Evolutionary conservation across 2,797 vertebrate genomes (phyloP).

Genomic region (Lutjanus argentimaculatus): DNA sequence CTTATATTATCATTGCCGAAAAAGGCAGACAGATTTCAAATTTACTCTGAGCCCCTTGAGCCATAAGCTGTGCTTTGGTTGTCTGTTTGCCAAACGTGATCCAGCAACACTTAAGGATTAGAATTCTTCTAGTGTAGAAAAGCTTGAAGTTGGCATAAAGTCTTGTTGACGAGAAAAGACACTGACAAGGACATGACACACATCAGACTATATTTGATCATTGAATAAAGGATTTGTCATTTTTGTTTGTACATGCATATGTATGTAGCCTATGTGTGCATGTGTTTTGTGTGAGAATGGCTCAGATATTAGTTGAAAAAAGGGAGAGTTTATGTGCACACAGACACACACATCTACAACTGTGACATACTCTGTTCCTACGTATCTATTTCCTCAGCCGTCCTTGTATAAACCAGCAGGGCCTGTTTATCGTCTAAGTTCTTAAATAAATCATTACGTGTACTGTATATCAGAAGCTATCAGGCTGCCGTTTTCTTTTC

Average conservation of each 20-base stretch:
- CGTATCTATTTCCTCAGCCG: slow-evolving; percentile 10
- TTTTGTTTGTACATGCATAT: slow-evolving; percentile 32
- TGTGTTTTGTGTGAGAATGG: not conserved
- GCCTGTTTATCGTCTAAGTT: slow-evolving; percentile 3
- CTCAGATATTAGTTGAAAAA: slow-evolving; percentile 4
- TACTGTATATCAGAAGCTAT: slow-evolving; percentile 28
- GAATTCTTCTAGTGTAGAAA: slow-evolving; percentile 46
- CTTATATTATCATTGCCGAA: slow-evolving; percentile 54
- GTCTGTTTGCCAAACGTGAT: slow-evolving; percentile 72
- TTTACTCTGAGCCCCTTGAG: slow-evolving; percentile 67
- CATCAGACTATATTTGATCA: slow-evolving; percentile 56
- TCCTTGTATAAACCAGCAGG: slow-evolving; percentile 17
- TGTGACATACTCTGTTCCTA: slow-evolving; percentile 2
- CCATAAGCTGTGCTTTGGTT: slow-evolving; percentile 59
- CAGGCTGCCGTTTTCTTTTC: slow-evolving; percentile 30
- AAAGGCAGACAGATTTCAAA: slow-evolving; percentile 63
- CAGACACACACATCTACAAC: not conserved
- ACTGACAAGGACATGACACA: slow-evolving; percentile 66
- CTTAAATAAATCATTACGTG: slow-evolving; percentile 35
- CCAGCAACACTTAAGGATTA: slow-evolving; percentile 64
- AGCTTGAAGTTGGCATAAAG: slow-evolving; percentile 53
- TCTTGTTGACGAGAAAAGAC: slow-evolving; percentile 66
- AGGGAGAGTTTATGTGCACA: not conserved
- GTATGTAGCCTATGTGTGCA: not conserved
- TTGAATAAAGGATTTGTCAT: slow-evolving; percentile 47